phyloP scores from a whole-genome alignment of 2,113 vertebrate species.

The Gulo gulo region DNA sequence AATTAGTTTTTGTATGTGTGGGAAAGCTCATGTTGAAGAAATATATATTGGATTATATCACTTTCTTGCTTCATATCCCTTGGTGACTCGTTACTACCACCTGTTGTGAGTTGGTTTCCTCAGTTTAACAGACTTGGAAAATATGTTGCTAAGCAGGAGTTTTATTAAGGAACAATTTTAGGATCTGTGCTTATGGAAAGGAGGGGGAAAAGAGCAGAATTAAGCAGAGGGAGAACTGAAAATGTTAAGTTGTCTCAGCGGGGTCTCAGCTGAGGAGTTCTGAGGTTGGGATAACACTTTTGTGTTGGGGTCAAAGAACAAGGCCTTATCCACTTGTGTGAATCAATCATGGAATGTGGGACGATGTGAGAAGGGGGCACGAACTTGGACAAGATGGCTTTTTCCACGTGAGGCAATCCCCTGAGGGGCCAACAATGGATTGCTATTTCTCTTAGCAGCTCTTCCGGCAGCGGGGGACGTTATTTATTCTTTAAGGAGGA shows the following conservation, averaged over 20 bases:
- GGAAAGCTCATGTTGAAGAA: conserved; percentile 20
- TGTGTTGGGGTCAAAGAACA: not conserved
- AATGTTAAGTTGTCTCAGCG: not conserved
- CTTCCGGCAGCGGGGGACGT: not conserved
- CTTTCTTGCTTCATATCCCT: not conserved
- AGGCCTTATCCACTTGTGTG: not conserved
- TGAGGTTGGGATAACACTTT: not conserved
- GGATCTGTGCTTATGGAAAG: not conserved
- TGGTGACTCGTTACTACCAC: not conserved
- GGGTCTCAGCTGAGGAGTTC: not conserved
- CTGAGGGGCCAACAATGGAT: not conserved
- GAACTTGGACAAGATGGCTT: not conserved
- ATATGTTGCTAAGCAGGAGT: not conserved
- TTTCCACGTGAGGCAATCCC: not conserved
- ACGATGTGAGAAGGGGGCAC: not conserved
- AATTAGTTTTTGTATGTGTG: conserved; percentile 41
- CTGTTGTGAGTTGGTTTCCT: not conserved
- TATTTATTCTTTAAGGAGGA: not conserved
- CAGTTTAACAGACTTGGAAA: not conserved
- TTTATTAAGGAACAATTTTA: not conserved
- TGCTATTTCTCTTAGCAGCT: not conserved
- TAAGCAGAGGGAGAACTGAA: not conserved
- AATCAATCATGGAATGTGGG: not conserved
- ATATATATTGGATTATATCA: not conserved
- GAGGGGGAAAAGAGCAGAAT: not conserved